Percentiles rank a stretch among this genome's conserved stretches.
Evolutionary conservation across 2,888 invertebrate genomes (phyloP).

Genomic region (Eumacrocentrus americanus): DNA sequence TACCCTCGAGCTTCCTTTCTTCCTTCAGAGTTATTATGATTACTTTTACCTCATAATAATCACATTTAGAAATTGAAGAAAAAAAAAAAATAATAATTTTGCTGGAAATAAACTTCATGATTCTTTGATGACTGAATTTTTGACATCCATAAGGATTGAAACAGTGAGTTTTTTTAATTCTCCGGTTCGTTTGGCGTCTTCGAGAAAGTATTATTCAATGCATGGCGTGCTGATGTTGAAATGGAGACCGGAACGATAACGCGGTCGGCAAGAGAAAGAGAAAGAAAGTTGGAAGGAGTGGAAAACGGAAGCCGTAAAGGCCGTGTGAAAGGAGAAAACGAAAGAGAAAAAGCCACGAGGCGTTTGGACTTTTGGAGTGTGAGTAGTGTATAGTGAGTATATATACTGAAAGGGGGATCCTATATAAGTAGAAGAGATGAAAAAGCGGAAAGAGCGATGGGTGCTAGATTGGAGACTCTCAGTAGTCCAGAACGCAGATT

Average conservation of each 20-base stretch:
- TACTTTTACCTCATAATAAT: no score
- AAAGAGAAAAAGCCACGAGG: conserved; percentile 6
- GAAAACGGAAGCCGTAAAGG: conserved; percentile 8
- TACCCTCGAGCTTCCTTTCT: not conserved
- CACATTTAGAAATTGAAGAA: not conserved
- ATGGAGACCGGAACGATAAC: conserved; percentile 15
- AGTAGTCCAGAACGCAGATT: conserved; percentile 23
- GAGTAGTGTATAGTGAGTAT: conserved; percentile 4
- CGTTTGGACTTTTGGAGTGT: conserved; percentile 1
- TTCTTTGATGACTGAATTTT: not conserved
- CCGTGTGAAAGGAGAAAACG: conserved; percentile 8
- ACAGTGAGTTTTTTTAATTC: not conserved
- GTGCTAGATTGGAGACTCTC: conserved; percentile 21
- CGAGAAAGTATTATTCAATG: conserved; percentile 1
- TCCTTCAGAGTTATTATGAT: no score
- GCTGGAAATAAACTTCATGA: not conserved
- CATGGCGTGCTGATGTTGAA: not conserved
- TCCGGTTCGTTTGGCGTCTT: not conserved
- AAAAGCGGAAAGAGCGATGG: conserved; percentile 17
- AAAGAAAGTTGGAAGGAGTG: not conserved
- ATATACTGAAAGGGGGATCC: conserved; percentile 11
- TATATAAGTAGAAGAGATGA: conserved; percentile 18
- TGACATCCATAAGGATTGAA: not conserved
- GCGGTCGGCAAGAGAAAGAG: not conserved
- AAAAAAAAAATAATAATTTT: not conserved